Evolutionary conservation across 2,888 invertebrate genomes (phyloP), one percentile per base, ranked within the genome.

Genomic region (Ferrisia virgata): DNA sequence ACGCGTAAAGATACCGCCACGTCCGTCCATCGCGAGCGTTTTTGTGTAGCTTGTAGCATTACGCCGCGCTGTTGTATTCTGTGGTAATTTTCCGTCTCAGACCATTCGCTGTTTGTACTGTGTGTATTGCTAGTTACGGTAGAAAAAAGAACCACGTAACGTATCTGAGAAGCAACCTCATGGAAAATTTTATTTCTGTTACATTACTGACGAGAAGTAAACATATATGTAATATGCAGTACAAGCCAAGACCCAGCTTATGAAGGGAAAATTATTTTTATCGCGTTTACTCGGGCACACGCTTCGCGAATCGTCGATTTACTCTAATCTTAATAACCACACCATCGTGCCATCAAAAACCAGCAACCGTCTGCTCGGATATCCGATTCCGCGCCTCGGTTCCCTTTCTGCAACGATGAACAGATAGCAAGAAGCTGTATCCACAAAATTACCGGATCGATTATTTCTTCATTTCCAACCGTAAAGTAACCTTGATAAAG

Each of bases 391-490:
- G 4, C 47, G 0, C 47, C 6, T 18, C n/a, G n/a, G 5, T 18
- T 18, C 18, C 18, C 47, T 3, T 47, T 25, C 1, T 64, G 11
- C 3, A 28, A 11, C 2, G 25, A 64, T 22, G 28, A 28, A 64
- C 28, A 64, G 22, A 64, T 11, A 64, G 58, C 25, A 13, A 64
- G 58, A 64, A 25, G 13, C 28, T 13, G 13, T 64, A 64, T 25
- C 25, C 25, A 64, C 25, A 13, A 64, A 64, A 64, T 64, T 64
- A 64, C 58, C 25, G 22, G 25, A 64, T 64, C 58, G 58, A 64
- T 64, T 64, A 64, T 64, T 64, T 64, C 58, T 28, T 64, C 58
- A 64, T 64, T 64, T 64, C 28, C 28, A 64, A 64, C 58, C 58
- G n/a, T 64, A 25, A 64, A 64, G 13, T 28, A 64, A 64, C 58